Evolutionary conservation across 2,888 invertebrate genomes (phyloP), one percentile per base, ranked within the genome.

Genomic region (Muscina levida): DNA sequence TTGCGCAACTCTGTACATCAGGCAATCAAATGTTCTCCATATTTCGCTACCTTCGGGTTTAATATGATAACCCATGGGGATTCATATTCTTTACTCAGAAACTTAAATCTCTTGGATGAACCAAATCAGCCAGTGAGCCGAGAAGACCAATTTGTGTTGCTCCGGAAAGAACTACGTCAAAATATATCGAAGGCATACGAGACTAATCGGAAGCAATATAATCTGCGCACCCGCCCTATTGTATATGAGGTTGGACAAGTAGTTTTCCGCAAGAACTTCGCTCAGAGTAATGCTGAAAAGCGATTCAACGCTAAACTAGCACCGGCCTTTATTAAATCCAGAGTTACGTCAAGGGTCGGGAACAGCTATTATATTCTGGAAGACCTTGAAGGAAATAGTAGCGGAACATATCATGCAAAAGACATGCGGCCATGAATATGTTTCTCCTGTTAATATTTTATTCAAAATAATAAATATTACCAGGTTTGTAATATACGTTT

Each of bases 361-460:
- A 56, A 11, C 22, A 26, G 24, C n/a, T 13, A 56, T n/a, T 56
- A 56, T n/a, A 26, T 26, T 2, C 22, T 56, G 4, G 56, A 56
- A 26, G 56, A 56, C 26, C 22, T 56, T n/a, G 26, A n/a, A 13
- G 56, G 56, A n/a, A n/a, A n/a, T n/a, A n/a, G n/a, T n/a, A n/a
- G n/a, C n/a, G n/a, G n/a, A n/a, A n/a, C n/a, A n/a, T n/a, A n/a
- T n/a, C n/a, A n/a, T n/a, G n/a, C n/a, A n/a, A n/a, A n/a, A n/a
- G n/a, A n/a, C n/a, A n/a, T n/a, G n/a, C n/a, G n/a, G n/a, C n/a
- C n/a, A n/a, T n/a, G n/a, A n/a, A n/a, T n/a, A n/a, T n/a, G n/a
- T n/a, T n/a, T n/a, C n/a, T n/a, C n/a, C n/a, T n/a, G n/a, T n/a
- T n/a, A n/a, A n/a, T n/a, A n/a, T n/a, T n/a, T n/a, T n/a, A n/a